Evolutionary conservation across 1,140 invertebrate genomes (phyloP), one percentile per base, ranked within the genome.

Genomic region (Megalonaias nervosa): DNA sequence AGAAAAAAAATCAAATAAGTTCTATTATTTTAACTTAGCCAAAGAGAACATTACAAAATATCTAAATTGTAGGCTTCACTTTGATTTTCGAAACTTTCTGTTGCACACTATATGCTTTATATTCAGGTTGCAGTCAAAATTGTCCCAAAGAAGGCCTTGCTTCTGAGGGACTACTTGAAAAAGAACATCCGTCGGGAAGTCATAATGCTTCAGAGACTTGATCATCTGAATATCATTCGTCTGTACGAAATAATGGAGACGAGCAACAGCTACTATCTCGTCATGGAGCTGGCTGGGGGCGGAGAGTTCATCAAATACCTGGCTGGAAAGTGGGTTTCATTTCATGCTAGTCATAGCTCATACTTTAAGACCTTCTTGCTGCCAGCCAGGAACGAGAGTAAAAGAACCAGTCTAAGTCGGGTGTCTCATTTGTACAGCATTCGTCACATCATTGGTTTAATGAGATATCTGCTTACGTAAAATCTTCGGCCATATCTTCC

Each of bases 161-260:
- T 86, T 14, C 76, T 87, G 65, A 77, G 84, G 13, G 87, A 89
- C 55, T 86, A 82, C 74, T 79, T 88, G 16, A 80, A 87, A 74
- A 85, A 82, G 64, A 81, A 86, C 77, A 84, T 89, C 21, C 81
- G 87, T 26, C 81, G 88, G 17, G 88, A 90, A 65, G 88, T 87
- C 11, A 74, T 84, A 31, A 75, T 90, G 73, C 67, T 89, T 66
- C 89, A 88, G 71, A 82, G 83, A 62, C 81, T 90, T 14, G 71
- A 85, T 15, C 90, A 91, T 70, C 88, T 84, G 2, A 85, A 90
- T 80, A 86, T 91, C 77, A 79, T 89, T 21, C 72, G 81, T n/a
- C 81, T 91, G 67, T 89, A 86, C 67, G 88, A 91, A 75, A 86
- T 90, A 59, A 87, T 91, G 87, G 89, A 90, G 71, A 91, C 90